These are phyloP conservation scores for Ailurus styani DNA, from an alignment of 2,113 vertebrate genomes.

Conservation along the genomic window DNA sequence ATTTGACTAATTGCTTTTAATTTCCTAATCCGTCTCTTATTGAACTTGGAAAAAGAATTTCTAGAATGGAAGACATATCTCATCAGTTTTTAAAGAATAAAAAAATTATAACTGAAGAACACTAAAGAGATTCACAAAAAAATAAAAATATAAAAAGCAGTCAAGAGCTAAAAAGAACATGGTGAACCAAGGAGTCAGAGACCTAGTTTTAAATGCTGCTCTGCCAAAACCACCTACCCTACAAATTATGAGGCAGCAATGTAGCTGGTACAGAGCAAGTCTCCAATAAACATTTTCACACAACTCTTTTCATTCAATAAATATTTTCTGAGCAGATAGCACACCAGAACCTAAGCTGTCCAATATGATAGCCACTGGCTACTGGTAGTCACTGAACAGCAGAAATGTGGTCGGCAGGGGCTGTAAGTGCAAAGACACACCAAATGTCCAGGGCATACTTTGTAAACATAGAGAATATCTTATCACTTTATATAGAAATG, in stretches of 20 bases:
- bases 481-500: background rate
- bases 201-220: background rate
- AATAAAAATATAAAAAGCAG: background rate
- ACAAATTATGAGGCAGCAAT: background rate
- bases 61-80: background rate
- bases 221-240: background rate
- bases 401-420: background rate
- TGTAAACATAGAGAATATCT: background rate
- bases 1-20: conserved; percentile 9
- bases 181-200: background rate
- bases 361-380: background rate
- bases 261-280: background rate
- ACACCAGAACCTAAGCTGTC: background rate
- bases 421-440: background rate
- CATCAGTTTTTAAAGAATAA: background rate
- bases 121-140: background rate
- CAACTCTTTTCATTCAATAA: background rate
- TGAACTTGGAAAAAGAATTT: background rate
- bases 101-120: background rate
- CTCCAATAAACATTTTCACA: background rate
- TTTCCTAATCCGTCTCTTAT: background rate
- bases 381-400: background rate
- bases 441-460: background rate
- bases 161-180: background rate
- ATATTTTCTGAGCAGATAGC: background rate